Base-by-base conservation (phyloP, 2,797 vertebrate species). In the Todus mexicanus region DNA sequence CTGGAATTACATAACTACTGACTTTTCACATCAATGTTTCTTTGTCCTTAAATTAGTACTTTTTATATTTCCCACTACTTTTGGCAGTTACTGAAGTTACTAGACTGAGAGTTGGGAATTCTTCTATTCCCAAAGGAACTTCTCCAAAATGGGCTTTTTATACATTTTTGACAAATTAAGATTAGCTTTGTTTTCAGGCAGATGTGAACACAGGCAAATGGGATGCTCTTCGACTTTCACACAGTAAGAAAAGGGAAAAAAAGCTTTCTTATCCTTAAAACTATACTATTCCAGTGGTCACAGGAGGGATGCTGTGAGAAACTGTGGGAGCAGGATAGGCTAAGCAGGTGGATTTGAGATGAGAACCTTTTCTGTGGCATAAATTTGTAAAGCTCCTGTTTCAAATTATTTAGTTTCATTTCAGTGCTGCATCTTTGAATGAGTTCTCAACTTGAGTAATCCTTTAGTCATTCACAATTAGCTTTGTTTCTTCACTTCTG, bases 21-120 rank as follows among this genome's bases (percentile, higher is more conserved):
- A 75, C 79, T 91, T 84, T 82, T 80, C 82, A 63, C 68, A 63
- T 89, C 84, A 88, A 33, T 85, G 73, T 76, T 81, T 87, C 63
- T 93, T 94, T 96, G 76, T 94, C 76, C 47, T 89, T 91, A 53
- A 80, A 81, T 89, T 74, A 89, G 13, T 82, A 51, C 11, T 60
- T 89, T 94, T 92, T 84, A 7, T 53, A 84, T 85, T 90, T 85
- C 59, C 59, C 73, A 79, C 20, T 89, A 14, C 40, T 86, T 86
- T 91, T 94, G 92, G 70, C 76, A 85, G 37, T 78, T 84, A 31
- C 65, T 54, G 43, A 71, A 77, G 35, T 54, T 84, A 45, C 61
- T 85, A 77, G 56, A 73, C 31, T 15, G 25, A 89, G 87, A 75
- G 12, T n/a, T 71, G 59, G 54, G 72, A 69, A 72, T 84, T 89